Conservation (phyloP, 2,888 invertebrate genomes). For the Harpalus rufipes region DNA sequence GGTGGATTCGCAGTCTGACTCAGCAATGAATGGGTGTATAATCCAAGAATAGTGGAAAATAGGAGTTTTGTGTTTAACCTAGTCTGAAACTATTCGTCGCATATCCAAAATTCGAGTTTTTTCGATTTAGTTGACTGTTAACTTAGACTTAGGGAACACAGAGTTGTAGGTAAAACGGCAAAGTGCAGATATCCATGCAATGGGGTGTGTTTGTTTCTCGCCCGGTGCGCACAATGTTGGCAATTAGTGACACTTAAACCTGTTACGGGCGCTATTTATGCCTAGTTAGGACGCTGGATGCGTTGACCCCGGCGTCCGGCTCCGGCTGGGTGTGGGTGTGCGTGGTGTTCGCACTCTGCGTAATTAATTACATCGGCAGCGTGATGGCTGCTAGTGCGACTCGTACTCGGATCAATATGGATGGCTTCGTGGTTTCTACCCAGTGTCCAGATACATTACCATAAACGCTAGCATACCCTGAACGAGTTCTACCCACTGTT, state of each 20-base stretch:
- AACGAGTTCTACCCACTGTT: constrained; percentile 27
- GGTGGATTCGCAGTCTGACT: no score
- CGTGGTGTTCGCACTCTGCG: constrained; percentile 57
- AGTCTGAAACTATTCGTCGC: no score
- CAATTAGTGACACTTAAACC: constrained; percentile 64
- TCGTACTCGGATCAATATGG: constrained; percentile 59
- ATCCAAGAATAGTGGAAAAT: no score
- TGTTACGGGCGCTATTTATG: constrained; percentile 62
- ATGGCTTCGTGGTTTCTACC: neutral
- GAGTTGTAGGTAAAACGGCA: no score
- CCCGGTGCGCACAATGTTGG: constrained; percentile 47
- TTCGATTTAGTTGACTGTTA: no score
- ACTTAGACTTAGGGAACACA: no score
- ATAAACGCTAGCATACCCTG: neutral
- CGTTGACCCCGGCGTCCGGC: constrained; percentile 55
- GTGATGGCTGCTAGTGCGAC: constrained; percentile 7
- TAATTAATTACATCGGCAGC: constrained; percentile 62
- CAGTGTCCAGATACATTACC: constrained; percentile 21
- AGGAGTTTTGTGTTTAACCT: no score
- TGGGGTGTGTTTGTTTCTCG: neutral
- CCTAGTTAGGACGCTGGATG: constrained; percentile 60
- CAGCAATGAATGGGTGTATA: no score
- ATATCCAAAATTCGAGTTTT: no score
- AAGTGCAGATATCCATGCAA: no score
- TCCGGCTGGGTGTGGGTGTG: constrained; percentile 45